Percentiles rank a stretch among this genome's conserved stretches.
phyloP scores from a whole-genome alignment of 53 echinoderm and acorn worm genomes.

The Holothuria leucospilota region DNA sequence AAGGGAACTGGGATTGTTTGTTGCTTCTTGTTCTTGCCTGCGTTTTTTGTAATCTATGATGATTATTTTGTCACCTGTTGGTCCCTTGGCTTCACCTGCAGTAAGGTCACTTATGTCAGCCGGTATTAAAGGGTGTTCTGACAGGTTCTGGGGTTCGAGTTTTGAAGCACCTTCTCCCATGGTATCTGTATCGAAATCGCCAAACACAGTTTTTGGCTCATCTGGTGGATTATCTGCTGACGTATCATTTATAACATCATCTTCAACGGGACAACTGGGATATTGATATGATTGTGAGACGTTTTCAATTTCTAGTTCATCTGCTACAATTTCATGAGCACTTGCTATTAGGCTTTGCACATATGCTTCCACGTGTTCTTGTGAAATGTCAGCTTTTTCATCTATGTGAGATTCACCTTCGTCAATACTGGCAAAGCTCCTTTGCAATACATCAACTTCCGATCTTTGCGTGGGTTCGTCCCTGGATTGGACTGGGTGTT shows the following conservation, averaged over 20 bases:
- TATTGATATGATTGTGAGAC: too few relatives aligned
- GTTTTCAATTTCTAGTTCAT: neutral
- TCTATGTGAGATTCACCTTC: neutral
- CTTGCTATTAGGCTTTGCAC: neutral
- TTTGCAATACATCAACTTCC: too few relatives aligned
- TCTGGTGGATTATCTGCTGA: too few relatives aligned
- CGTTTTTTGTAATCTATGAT: slow-evolving; percentile 31
- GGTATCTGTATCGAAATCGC: neutral
- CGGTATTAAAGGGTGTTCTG: slow-evolving; percentile 22
- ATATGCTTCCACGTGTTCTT: neutral
- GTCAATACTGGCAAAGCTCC: too few relatives aligned
- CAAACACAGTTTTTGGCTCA: too few relatives aligned
- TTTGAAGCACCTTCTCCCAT: slow-evolving; percentile 37
- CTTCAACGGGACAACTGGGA: too few relatives aligned
- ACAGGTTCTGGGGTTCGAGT: neutral
- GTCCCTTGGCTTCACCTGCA: slow-evolving; percentile 4
- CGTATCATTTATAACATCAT: too few relatives aligned
- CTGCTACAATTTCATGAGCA: neutral
- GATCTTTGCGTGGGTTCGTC: too few relatives aligned
- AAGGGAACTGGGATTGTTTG: too few relatives aligned
- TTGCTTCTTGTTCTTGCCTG: neutral
- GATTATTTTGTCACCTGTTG: slow-evolving; percentile 11
- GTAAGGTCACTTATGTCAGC: slow-evolving; percentile 21
- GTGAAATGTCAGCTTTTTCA: neutral
- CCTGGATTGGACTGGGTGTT: neutral